phyloP scores from a whole-genome alignment of 2,888 invertebrate species.

The Oscheius sp. region DNA sequence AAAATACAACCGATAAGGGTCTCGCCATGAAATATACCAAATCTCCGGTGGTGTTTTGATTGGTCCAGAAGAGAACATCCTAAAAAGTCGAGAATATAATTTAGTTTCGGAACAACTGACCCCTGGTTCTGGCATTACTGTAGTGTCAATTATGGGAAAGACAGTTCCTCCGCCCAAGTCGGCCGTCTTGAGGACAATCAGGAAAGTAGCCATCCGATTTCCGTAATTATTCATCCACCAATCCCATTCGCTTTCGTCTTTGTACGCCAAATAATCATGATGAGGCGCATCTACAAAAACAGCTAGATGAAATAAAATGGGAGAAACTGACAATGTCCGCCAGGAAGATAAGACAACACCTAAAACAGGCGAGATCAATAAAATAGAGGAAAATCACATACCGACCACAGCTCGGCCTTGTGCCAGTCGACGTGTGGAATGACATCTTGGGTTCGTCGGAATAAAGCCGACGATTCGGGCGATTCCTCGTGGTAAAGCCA shows the following conservation, averaged over 20 bases:
- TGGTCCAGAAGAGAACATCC: conserved; percentile 67
- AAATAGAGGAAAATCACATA: conserved; percentile 8
- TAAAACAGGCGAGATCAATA: conserved; percentile 31
- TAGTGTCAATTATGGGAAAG: conserved; percentile 51
- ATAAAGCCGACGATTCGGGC: conserved; percentile 13
- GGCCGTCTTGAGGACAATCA: conserved; percentile 53
- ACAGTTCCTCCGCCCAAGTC: conserved; percentile 57
- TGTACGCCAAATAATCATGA: conserved; percentile 45
- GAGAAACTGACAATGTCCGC: conserved; percentile 51
- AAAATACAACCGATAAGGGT: background rate
- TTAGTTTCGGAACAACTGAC: too few species aligned
- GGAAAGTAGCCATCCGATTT: conserved; percentile 62
- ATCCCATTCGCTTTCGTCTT: conserved; percentile 35
- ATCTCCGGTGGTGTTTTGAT: conserved; percentile 45
- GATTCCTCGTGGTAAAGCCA: conserved; percentile 47
- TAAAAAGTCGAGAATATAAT: too few species aligned
- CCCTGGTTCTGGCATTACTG: conserved; percentile 55
- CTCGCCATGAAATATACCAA: background rate
- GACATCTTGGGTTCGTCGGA: conserved; percentile 11
- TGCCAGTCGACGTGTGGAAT: conserved; percentile 38
- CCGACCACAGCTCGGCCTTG: conserved; percentile 38
- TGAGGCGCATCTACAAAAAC: background rate
- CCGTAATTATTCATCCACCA: conserved; percentile 49
- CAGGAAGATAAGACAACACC: conserved; percentile 55
- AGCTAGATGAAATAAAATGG: background rate